Percentiles rank a stretch among this genome's conserved stretches.
These are phyloP conservation scores for Dolichallabes microphthalmus DNA, from an alignment of 2,113 vertebrate species.

Conservation along the genomic window DNA sequence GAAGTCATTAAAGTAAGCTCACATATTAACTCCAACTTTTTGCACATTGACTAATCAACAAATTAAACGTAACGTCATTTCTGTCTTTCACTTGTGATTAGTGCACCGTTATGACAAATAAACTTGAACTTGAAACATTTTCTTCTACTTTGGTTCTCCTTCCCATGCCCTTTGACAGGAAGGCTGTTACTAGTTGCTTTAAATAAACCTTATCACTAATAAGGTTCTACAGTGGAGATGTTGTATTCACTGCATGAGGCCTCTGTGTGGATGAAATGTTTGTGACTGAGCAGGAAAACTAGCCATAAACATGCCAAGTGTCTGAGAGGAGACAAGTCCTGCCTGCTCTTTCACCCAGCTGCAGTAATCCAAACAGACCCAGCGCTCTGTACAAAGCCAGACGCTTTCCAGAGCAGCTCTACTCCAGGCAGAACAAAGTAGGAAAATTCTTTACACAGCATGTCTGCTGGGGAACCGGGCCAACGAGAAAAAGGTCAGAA, in stretches of 20 bases:
- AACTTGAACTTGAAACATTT: background rate
- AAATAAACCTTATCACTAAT: constrained; percentile 30
- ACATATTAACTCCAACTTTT: background rate
- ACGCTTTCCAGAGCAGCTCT: constrained; percentile 43
- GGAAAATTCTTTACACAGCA: constrained; percentile 28
- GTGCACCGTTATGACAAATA: background rate
- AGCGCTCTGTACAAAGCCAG: constrained; percentile 40
- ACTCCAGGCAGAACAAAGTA: constrained; percentile 34
- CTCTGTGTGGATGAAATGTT: constrained; percentile 24
- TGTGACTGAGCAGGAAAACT: constrained; percentile 27
- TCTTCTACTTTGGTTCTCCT: background rate
- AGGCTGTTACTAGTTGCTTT: background rate
- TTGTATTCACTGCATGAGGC: background rate
- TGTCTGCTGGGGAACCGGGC: constrained; percentile 22
- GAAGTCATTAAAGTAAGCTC: constrained; percentile 26
- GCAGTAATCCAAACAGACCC: constrained; percentile 47
- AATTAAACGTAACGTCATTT: background rate
- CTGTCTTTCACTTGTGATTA: background rate
- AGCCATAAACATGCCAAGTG: constrained; percentile 39
- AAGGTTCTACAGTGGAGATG: constrained; percentile 23
- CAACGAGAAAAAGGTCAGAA: constrained; percentile 40
- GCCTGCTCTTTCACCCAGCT: constrained; percentile 45
- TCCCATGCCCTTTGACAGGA: background rate
- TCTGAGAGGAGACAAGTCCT: constrained; percentile 37
- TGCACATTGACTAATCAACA: background rate